Conservation (phyloP, 1,140 invertebrate species). For the Pseudobourletiella spinata region DNA sequence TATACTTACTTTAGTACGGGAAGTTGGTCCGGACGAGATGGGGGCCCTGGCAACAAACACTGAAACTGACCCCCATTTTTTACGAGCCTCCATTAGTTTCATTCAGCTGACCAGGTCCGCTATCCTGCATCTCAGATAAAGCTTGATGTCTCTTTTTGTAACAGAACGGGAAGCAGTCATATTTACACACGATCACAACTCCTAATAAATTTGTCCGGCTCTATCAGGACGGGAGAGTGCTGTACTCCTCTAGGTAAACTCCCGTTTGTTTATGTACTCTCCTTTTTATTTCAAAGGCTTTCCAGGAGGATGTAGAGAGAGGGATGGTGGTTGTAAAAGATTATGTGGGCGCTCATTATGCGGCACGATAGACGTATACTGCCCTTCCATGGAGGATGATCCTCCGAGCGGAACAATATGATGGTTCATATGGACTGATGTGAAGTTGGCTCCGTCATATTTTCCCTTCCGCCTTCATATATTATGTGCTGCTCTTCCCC, state of each 20-base stretch:
- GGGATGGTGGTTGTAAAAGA: neutral
- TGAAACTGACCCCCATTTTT: too few relatives aligned
- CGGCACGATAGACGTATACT: too few relatives aligned
- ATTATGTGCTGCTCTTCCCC: too few relatives aligned
- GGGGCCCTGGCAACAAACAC: neutral
- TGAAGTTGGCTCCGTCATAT: too few relatives aligned
- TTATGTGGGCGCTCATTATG: too few relatives aligned
- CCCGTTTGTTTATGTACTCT: neutral
- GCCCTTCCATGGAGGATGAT: too few relatives aligned
- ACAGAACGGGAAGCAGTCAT: slow-evolving; percentile 49
- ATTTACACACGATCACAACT: slow-evolving; percentile 79
- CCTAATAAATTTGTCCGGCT: slow-evolving; percentile 82
- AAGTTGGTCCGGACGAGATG: neutral
- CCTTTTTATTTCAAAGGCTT: neutral
- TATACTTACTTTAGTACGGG: slow-evolving; percentile 53
- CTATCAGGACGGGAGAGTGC: slow-evolving; percentile 66
- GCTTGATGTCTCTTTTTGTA: neutral
- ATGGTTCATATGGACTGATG: too few relatives aligned
- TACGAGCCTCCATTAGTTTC: too few relatives aligned
- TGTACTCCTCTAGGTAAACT: slow-evolving; percentile 71
- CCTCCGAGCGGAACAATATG: too few relatives aligned
- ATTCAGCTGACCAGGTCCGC: too few relatives aligned
- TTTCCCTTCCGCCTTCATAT: too few relatives aligned
- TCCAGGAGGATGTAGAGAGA: neutral
- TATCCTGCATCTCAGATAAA: too few relatives aligned